Conservation (phyloP, 1,140 invertebrate genomes). For the Aphidius gifuensis region DNA sequence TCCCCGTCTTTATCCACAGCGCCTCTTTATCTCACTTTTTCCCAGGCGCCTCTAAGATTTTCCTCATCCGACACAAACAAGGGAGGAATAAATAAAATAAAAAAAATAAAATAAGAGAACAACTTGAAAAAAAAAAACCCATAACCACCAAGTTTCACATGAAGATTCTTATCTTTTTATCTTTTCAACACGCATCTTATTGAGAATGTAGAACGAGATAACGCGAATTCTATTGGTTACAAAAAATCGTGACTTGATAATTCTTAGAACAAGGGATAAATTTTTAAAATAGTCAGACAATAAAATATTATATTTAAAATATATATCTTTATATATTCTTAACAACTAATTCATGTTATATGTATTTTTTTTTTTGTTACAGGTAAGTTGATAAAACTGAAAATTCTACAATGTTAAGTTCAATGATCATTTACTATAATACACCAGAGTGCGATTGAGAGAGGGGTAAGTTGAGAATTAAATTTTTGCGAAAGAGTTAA, state of each 20-base stretch:
- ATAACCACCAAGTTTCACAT: slow-evolving; percentile 5
- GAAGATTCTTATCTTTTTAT: slow-evolving; percentile 8
- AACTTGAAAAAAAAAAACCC: slow-evolving; percentile 1
- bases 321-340: not conserved
- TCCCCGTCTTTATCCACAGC: slow-evolving; percentile 15
- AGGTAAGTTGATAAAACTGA: slow-evolving; percentile 24
- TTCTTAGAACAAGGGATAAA: too few species aligned
- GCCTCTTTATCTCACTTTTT: slow-evolving; percentile 27
- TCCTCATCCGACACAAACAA: not conserved
- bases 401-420: slow-evolving; percentile 4
- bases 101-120: not conserved
- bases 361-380: slow-evolving; percentile 21
- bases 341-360: slow-evolving; percentile 3
- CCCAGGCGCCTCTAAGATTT: slow-evolving; percentile 28
- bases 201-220: slow-evolving; percentile 22
- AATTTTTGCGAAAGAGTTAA: too few species aligned
- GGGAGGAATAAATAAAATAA: slow-evolving; percentile 5
- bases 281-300: too few species aligned
- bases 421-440: too few species aligned
- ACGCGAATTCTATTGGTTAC: slow-evolving; percentile 15
- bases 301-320: slow-evolving; percentile 8
- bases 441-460: too few species aligned
- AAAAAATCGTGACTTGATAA: slow-evolving; percentile 1
- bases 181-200: slow-evolving; percentile 19
- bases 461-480: too few species aligned